Evolutionary conservation across 2,797 vertebrate genomes (phyloP).

Genomic region (Xenentodon cancila): DNA sequence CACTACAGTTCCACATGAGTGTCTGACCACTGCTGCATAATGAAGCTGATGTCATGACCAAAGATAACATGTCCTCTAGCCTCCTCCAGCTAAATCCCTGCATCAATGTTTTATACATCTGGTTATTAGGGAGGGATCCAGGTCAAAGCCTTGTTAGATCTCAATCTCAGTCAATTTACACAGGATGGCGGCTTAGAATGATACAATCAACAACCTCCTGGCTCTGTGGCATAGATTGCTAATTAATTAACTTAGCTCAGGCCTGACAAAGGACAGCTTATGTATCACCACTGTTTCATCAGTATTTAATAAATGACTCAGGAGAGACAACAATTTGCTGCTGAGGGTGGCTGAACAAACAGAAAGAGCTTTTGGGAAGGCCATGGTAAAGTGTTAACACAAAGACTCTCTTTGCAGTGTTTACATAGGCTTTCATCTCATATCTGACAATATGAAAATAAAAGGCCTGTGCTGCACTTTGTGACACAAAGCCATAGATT

Average conservation of each 20-base stretch:
- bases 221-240: constrained; percentile 66
- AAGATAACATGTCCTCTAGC: constrained; percentile 77
- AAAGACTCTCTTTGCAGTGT: constrained; percentile 18
- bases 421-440: constrained; percentile 34
- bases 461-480: constrained; percentile 31
- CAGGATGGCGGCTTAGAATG: constrained; percentile 73
- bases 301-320: constrained; percentile 63
- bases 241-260: constrained; percentile 76
- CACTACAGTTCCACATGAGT: constrained; percentile 1
- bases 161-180: constrained; percentile 83
- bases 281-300: constrained; percentile 69
- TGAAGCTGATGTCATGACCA: constrained; percentile 57
- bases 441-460: constrained; percentile 58
- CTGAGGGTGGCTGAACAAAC: constrained; percentile 23
- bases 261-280: constrained; percentile 67
- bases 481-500: constrained; percentile 46
- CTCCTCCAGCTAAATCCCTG: constrained; percentile 67
- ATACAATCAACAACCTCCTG: constrained; percentile 80
- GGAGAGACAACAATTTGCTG: constrained; percentile 44
- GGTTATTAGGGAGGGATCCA: constrained; percentile 69
- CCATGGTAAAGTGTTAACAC: constrained; percentile 30
- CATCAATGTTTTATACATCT: constrained; percentile 73
- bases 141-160: constrained; percentile 81
- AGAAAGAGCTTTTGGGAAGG: constrained; percentile 21
- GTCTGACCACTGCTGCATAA: constrained; percentile 53